phyloP scores from a whole-genome alignment of 2,797 vertebrate species.

The Hipposideros larvatus region DNA sequence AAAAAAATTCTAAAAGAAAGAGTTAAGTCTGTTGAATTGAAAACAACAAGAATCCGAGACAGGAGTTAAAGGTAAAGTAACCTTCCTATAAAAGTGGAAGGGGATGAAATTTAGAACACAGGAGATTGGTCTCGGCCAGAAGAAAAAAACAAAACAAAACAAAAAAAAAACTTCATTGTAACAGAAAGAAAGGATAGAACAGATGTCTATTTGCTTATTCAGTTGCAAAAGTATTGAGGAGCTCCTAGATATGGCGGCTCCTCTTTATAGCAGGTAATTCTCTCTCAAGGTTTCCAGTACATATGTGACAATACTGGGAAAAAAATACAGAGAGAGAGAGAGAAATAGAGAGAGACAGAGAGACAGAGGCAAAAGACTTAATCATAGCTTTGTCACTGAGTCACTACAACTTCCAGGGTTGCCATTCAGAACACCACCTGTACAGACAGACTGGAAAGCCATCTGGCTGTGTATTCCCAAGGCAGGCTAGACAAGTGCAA shows the following conservation, averaged over 20 bases:
- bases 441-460: background rate
- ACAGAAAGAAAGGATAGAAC: conserved; percentile 61
- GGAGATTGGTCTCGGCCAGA: conserved; percentile 23
- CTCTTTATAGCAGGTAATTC: conserved; percentile 61
- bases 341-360: no score
- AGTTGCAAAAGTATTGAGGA: conserved; percentile 24
- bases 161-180: conserved; percentile 56
- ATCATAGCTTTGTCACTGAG: background rate
- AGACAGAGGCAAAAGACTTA: background rate
- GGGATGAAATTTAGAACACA: conserved; percentile 8
- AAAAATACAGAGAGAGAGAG: background rate
- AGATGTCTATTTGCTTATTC: conserved; percentile 70
- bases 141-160: conserved; percentile 58
- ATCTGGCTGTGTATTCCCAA: background rate
- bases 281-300: conserved; percentile 53
- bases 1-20: background rate
- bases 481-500: background rate
- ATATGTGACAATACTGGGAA: conserved; percentile 15
- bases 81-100: background rate
- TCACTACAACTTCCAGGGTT: background rate
- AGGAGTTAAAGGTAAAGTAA: background rate
- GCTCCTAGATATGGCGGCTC: conserved; percentile 40
- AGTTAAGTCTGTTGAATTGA: background rate
- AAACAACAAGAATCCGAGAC: background rate
- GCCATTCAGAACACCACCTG: background rate